A percentile compares a stretch with the other conserved stretches of the same genome.
These are phyloP conservation scores for Bruchidius siliquastri DNA, from an alignment of 2,888 invertebrate species.

Conservation along the genomic window DNA sequence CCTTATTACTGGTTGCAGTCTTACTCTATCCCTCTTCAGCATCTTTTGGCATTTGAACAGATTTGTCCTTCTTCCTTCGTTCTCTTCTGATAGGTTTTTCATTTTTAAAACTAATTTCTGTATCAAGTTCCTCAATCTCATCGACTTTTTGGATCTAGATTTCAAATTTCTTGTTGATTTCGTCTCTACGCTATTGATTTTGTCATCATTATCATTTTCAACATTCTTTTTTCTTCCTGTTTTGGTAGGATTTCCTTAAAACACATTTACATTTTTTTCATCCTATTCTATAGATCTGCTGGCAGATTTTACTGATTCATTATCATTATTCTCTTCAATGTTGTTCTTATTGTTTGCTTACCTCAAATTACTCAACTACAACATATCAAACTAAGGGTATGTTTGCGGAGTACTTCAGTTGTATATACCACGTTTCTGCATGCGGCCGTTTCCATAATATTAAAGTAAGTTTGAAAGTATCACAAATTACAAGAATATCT, in stretches of 20 bases:
- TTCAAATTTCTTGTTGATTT: too few species aligned
- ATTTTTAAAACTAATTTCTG: not conserved
- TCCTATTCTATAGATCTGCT: not conserved
- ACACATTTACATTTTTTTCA: constrained; percentile 5
- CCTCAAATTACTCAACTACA: too few species aligned
- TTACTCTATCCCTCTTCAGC: not conserved
- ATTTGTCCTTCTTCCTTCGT: constrained; percentile 1
- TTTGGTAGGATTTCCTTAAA: not conserved
- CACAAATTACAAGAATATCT: too few species aligned
- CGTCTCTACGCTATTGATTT: not conserved
- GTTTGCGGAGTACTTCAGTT: too few species aligned
- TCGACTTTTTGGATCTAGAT: too few species aligned
- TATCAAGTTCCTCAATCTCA: not conserved
- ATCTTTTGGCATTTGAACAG: not conserved
- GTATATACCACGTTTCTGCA: too few species aligned
- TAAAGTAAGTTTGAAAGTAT: too few species aligned
- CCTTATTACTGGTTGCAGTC: too few species aligned
- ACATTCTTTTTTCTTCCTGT: not conserved
- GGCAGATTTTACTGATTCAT: not conserved
- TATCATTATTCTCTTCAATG: not conserved
- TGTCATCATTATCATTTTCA: not conserved
- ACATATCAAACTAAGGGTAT: too few species aligned
- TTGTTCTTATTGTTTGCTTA: not conserved
- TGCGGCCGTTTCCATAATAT: too few species aligned
- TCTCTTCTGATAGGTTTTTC: constrained; percentile 8